Evolutionary conservation across 2,888 invertebrate genomes (phyloP).

Genomic region (Hofmannophila pseudospretella): DNA sequence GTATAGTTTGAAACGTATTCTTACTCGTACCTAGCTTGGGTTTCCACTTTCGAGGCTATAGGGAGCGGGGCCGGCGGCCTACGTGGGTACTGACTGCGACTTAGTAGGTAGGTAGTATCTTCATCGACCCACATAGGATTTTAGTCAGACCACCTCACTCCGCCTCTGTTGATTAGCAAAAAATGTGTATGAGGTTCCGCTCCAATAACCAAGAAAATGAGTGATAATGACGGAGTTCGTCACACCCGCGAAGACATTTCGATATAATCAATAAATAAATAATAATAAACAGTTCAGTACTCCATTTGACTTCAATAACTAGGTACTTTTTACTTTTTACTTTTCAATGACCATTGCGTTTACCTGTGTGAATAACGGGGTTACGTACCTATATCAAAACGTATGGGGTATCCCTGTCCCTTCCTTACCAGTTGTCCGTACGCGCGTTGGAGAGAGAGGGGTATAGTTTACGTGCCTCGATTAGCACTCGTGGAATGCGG

Average conservation of each 20-base stretch:
- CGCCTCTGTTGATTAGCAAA: conserved; percentile 20
- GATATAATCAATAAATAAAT: background rate
- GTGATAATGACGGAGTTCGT: too few species aligned
- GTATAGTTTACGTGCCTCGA: conserved; percentile 46
- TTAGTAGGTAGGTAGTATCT: too few species aligned
- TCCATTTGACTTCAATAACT: background rate
- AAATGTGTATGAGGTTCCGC: conserved; percentile 24
- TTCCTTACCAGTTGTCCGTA: conserved; percentile 18
- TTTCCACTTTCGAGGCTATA: too few species aligned
- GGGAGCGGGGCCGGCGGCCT: too few species aligned
- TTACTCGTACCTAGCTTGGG: too few species aligned
- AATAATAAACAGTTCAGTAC: background rate
- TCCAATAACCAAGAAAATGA: conserved; percentile 24
- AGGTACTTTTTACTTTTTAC: too few species aligned
- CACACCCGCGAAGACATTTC: background rate
- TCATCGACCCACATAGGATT: too few species aligned
- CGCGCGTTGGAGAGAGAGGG: conserved; percentile 40
- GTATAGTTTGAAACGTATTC: too few species aligned
- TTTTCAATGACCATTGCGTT: conserved; percentile 46
- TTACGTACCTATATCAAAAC: conserved; percentile 47
- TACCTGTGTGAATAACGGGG: conserved; percentile 70
- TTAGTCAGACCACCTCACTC: too few species aligned
- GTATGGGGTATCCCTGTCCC: conserved; percentile 27
- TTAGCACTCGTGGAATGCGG: conserved; percentile 68
- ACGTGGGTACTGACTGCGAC: too few species aligned